Conservation (phyloP, 2,797 vertebrate genomes). For the Tenualosa ilisha region DNA sequence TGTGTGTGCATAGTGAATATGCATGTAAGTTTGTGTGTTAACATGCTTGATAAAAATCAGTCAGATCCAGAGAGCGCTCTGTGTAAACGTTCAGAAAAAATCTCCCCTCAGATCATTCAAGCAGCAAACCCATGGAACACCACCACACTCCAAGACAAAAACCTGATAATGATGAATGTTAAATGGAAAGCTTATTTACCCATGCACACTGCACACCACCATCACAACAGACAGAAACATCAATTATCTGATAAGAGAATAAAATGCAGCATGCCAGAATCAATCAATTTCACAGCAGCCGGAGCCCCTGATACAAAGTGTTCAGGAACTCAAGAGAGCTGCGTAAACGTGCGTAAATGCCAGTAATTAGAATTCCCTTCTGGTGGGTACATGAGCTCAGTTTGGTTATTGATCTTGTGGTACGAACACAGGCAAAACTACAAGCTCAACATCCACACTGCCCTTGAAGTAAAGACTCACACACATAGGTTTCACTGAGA, state of each 20-base stretch:
- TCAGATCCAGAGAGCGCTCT: not conserved
- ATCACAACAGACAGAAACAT: not conserved
- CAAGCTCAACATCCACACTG: not conserved
- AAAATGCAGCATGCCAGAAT: conserved; percentile 25
- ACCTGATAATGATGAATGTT: not conserved
- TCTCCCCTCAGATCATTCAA: not conserved
- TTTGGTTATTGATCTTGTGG: not conserved
- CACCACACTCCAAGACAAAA: not conserved
- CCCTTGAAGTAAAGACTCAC: not conserved
- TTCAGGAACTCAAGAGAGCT: not conserved
- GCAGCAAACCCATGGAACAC: not conserved
- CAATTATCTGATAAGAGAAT: conserved; percentile 47
- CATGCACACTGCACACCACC: not conserved
- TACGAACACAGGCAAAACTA: not conserved
- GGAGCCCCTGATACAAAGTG: not conserved
- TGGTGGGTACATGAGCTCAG: not conserved
- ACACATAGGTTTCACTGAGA: not conserved
- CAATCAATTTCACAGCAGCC: conserved; percentile 40
- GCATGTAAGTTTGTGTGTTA: not conserved
- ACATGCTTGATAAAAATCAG: not conserved
- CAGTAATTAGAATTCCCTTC: not conserved
- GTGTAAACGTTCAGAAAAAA: not conserved
- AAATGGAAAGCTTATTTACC: conserved; percentile 10
- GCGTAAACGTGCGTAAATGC: not conserved
- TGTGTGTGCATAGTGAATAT: not conserved